Conservation (phyloP, 2,113 vertebrate genomes). For the Ochotona princeps region DNA sequence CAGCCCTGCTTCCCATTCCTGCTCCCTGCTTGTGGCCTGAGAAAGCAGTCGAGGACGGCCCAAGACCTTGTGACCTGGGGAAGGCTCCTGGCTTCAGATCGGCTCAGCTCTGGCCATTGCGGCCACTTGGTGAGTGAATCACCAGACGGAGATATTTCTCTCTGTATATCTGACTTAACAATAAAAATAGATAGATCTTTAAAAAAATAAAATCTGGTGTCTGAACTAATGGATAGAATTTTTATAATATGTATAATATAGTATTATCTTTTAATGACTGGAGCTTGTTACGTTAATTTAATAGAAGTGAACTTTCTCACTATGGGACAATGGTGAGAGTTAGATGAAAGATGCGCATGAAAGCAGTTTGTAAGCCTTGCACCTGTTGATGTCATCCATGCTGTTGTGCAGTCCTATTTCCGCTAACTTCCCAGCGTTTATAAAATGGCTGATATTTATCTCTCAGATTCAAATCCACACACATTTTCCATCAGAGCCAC, state of each 20-base stretch:
- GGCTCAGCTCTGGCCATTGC: too few species aligned
- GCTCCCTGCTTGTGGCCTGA: too few species aligned
- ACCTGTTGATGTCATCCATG: background rate
- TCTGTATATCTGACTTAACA: too few species aligned
- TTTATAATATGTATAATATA: background rate
- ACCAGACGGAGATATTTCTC: too few species aligned
- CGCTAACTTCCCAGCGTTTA: background rate
- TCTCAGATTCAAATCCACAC: background rate
- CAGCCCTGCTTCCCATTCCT: too few species aligned
- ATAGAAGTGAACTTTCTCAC: background rate
- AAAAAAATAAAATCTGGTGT: background rate
- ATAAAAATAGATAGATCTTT: too few species aligned
- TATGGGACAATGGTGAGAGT: background rate
- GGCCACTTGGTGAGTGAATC: too few species aligned
- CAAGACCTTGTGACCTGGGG: too few species aligned
- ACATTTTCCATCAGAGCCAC: background rate
- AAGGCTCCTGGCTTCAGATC: too few species aligned
- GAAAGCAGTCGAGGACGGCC: too few species aligned
- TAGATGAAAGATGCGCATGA: background rate
- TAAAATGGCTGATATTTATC: background rate
- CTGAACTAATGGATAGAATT: background rate
- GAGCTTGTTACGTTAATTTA: background rate
- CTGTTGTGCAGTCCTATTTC: background rate
- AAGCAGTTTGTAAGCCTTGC: background rate
- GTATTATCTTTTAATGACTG: background rate